Conservation (phyloP, 2,113 vertebrate genomes). For the Tachycineta bicolor region DNA sequence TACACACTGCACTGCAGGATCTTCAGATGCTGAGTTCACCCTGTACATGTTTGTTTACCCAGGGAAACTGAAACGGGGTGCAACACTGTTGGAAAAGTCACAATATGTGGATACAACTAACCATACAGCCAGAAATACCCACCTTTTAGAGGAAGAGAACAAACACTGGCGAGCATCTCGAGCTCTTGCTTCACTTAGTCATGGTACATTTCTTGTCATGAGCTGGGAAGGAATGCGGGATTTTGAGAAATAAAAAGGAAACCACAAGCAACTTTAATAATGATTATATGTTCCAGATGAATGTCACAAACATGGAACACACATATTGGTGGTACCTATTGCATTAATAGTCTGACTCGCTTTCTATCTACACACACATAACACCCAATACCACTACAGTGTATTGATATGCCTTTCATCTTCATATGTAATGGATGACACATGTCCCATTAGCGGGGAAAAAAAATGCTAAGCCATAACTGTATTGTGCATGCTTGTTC, state of each 20-base stretch:
- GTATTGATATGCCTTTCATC: constrained; percentile 5
- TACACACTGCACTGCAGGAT: background rate
- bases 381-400: background rate
- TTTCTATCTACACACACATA: background rate
- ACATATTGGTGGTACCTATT: background rate
- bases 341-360: background rate
- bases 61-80: background rate
- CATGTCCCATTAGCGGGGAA: background rate
- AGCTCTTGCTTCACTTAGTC: background rate
- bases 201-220: background rate
- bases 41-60: background rate
- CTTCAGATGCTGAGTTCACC: background rate
- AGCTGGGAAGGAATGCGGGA: background rate
- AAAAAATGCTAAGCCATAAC: background rate
- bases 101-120: background rate
- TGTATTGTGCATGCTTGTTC: background rate
- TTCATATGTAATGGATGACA: background rate
- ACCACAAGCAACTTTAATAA: constrained; percentile 13
- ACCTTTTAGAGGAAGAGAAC: background rate
- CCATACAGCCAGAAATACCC: background rate
- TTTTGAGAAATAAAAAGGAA: constrained; percentile 8
- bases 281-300: background rate
- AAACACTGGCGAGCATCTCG: background rate
- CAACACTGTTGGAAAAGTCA: background rate
- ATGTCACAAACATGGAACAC: constrained; percentile 4